phyloP scores from a whole-genome alignment of 2,888 invertebrate species.

The Criorhina ranunculi region DNA sequence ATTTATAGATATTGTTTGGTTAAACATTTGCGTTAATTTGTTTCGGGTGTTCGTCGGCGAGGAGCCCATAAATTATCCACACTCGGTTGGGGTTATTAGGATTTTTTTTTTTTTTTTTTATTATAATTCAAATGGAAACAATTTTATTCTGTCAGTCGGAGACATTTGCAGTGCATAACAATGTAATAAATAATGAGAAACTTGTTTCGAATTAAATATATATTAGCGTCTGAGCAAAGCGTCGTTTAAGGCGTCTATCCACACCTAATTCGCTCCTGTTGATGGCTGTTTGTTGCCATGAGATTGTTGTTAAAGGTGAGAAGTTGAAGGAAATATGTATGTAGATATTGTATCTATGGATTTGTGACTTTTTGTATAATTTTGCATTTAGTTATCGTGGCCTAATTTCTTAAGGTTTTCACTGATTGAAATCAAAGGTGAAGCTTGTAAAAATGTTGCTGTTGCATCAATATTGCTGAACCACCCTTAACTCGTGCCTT shows the following conservation, averaged over 20 bases:
- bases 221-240: neutral
- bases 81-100: constrained; percentile 67
- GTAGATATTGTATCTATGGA: neutral
- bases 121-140: constrained; percentile 59
- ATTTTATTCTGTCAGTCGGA: constrained; percentile 63
- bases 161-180: constrained; percentile 72
- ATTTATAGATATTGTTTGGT: constrained; percentile 75
- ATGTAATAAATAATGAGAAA: constrained; percentile 72
- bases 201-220: constrained; percentile 59
- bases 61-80: constrained; percentile 68
- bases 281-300: constrained; percentile 1
- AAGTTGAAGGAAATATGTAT: neutral
- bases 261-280: constrained; percentile 30
- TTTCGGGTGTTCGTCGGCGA: constrained; percentile 68
- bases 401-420: too few species aligned
- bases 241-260: constrained; percentile 37
- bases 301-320: constrained; percentile 15
- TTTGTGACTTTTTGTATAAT: too few species aligned
- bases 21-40: constrained; percentile 77
- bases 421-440: too few species aligned
- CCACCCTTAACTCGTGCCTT: too few species aligned
- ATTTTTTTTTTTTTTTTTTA: constrained; percentile 34
- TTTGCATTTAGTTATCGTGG: too few species aligned
- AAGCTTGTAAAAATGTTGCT: too few species aligned
- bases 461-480: too few species aligned